These are phyloP conservation scores for Tyrannus savana DNA, from an alignment of 2,113 vertebrate species.

Conservation along the genomic window DNA sequence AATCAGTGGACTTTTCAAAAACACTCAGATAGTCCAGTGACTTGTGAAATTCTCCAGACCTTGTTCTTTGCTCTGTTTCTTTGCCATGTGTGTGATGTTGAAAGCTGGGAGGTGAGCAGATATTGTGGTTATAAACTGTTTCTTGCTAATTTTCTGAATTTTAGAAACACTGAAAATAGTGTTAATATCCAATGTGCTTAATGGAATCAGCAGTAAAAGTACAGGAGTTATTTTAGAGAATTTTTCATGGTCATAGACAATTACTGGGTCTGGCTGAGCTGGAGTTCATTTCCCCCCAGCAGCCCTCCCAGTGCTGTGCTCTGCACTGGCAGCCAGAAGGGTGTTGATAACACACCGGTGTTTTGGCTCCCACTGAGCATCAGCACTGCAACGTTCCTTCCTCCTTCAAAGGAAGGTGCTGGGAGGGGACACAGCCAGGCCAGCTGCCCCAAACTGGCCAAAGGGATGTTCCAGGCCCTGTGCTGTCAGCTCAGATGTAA, in stretches of 20 bases:
- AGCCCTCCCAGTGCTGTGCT: too few relatives aligned
- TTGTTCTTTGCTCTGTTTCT: not conserved
- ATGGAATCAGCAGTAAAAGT: not conserved
- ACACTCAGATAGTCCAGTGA: not conserved
- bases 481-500: too few relatives aligned
- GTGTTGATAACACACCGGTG: too few relatives aligned
- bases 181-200: not conserved
- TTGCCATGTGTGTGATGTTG: rapidly evolving
- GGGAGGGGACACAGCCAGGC: too few relatives aligned
- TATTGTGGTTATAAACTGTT: not conserved
- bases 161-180: not conserved
- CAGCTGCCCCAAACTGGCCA: too few relatives aligned
- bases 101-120: not conserved
- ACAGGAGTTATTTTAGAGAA: not conserved
- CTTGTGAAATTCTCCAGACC: not conserved
- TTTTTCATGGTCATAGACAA: not conserved
- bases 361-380: too few relatives aligned
- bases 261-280: not conserved
- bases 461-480: too few relatives aligned
- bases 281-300: too few relatives aligned
- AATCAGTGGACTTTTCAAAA: not conserved
- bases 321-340: too few relatives aligned
- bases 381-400: too few relatives aligned
- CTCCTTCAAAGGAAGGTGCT: too few relatives aligned
- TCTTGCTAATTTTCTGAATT: not conserved